phyloP scores from a whole-genome alignment of 2,797 vertebrate species.

The Artibeus lituratus region DNA sequence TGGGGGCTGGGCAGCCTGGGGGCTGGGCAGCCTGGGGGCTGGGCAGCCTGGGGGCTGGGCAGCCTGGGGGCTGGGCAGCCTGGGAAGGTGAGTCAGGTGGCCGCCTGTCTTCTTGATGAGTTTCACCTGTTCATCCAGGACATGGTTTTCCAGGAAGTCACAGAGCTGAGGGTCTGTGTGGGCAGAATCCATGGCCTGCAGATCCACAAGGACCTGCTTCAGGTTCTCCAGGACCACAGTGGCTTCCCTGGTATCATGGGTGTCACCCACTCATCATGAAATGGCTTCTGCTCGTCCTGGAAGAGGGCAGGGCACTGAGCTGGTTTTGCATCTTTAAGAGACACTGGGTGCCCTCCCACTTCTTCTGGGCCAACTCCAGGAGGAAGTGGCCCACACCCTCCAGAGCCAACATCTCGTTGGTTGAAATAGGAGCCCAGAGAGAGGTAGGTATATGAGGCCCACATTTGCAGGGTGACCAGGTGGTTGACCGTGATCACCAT shows the following conservation, averaged over 20 bases:
- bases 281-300: not conserved
- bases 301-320: not conserved
- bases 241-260: not conserved
- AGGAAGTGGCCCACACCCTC: not conserved
- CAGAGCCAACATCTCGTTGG: not conserved
- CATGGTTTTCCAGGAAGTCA: not conserved
- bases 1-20: not conserved
- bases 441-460: not conserved
- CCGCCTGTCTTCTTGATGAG: not conserved
- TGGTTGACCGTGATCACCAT: not conserved
- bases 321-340: not conserved
- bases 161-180: not conserved
- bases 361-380: not conserved
- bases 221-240: not conserved
- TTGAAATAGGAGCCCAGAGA: not conserved
- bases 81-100: not conserved
- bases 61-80: too few species aligned
- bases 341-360: not conserved
- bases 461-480: not conserved
- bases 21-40: not conserved
- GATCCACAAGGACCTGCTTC: not conserved
- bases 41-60: not conserved
- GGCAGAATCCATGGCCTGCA: not conserved
- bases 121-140: not conserved
- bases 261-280: not conserved